These are phyloP conservation scores for Paraescarpia echinospica DNA, from an alignment of 1,140 invertebrate genomes.

Conservation along the genomic window DNA sequence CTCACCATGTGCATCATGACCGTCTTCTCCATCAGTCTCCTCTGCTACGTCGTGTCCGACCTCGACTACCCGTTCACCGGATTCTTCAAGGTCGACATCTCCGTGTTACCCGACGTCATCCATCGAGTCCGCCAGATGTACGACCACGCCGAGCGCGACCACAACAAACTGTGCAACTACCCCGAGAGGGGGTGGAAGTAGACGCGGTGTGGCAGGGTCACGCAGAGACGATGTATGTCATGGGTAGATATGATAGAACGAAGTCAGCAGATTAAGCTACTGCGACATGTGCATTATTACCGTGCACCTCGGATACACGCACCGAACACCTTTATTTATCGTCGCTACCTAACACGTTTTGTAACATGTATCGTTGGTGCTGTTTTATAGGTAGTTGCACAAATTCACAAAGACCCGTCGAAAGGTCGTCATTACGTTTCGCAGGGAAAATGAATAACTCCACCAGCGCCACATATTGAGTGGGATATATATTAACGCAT, in stretches of 20 bases:
- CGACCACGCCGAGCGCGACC: constrained; percentile 25
- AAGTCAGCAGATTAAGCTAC: background rate
- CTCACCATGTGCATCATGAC: constrained; percentile 48
- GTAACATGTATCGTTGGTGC: no score
- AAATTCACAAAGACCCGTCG: no score
- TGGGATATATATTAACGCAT: no score
- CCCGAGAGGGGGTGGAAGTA: background rate
- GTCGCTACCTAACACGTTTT: background rate
- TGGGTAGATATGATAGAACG: background rate
- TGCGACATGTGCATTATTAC: background rate
- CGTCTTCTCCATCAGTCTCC: constrained; percentile 47
- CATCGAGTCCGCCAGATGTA: constrained; percentile 36
- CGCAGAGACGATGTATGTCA: no score
- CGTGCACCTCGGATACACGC: background rate
- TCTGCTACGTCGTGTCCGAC: constrained; percentile 49
- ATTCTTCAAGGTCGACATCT: constrained; percentile 44
- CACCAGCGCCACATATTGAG: no score
- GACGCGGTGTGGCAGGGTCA: no score
- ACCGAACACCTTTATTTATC: background rate
- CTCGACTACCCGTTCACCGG: constrained; percentile 46
- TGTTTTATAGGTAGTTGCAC: no score
- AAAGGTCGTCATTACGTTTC: no score
- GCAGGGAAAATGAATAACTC: no score
- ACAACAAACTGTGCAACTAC: constrained; percentile 8
- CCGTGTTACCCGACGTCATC: constrained; percentile 37